Evolutionary conservation across 2,113 vertebrate species (phyloP).

Genomic region (Pomatostomus ruficeps): DNA sequence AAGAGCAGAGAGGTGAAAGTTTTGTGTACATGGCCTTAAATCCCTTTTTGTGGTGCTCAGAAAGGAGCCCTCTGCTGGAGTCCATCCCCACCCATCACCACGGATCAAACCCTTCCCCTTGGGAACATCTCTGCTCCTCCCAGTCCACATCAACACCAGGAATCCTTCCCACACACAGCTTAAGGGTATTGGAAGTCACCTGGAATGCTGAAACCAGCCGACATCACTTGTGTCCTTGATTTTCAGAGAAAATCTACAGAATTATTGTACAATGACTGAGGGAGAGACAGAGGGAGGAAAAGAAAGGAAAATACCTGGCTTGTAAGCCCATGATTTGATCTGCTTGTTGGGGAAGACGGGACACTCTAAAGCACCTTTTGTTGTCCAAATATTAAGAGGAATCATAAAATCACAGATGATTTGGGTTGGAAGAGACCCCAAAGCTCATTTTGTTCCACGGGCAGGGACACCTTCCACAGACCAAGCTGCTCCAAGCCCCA

Average conservation of each 20-base stretch:
- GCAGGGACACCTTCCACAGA: rapidly evolving
- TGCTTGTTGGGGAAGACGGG: neutral
- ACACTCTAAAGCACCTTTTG: neutral
- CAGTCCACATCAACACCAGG: neutral
- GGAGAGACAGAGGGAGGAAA: neutral
- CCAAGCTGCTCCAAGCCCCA: neutral
- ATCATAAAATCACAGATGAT: neutral
- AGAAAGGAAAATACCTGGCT: neutral
- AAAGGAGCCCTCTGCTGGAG: neutral
- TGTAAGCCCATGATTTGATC: neutral
- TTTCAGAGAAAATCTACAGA: neutral
- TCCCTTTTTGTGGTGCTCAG: no score
- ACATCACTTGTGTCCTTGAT: neutral
- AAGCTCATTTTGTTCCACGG: neutral
- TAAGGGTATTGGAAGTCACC: neutral
- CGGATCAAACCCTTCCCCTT: neutral
- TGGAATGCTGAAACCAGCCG: neutral
- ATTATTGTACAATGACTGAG: neutral
- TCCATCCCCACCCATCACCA: neutral
- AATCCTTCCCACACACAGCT: neutral
- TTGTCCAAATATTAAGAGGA: neutral
- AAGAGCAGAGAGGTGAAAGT: neutral
- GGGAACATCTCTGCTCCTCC: neutral
- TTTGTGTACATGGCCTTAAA: neutral
- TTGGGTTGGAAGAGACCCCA: neutral